These are phyloP conservation scores for Dynastes tityus DNA, from an alignment of 2,888 invertebrate species.

Conservation along the genomic window DNA sequence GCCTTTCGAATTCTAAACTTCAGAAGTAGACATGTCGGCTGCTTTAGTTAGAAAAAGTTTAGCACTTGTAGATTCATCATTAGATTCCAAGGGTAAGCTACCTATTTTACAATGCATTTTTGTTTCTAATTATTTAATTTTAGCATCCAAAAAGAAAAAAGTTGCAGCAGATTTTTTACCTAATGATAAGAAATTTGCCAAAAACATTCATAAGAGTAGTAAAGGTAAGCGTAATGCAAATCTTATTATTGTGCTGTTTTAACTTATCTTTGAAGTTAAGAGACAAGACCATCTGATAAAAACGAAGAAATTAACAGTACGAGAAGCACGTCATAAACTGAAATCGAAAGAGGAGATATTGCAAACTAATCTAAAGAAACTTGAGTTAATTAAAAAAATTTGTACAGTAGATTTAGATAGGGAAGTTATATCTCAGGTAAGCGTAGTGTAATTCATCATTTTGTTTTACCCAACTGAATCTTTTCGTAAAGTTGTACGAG, in stretches of 20 bases:
- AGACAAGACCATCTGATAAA: conserved; percentile 59
- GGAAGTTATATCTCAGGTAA: conserved; percentile 60
- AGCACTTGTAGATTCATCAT: conserved; percentile 63
- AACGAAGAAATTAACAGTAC: conserved; percentile 64
- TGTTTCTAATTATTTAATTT: conserved; percentile 32
- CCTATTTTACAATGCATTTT: background rate
- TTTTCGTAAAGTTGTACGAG: conserved; percentile 72
- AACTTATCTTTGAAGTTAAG: conserved; percentile 14
- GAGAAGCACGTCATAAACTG: conserved; percentile 62
- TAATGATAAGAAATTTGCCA: conserved; percentile 60
- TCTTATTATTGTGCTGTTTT: too few relatives aligned
- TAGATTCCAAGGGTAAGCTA: conserved; percentile 43
- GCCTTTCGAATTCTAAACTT: too few relatives aligned
- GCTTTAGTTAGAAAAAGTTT: conserved; percentile 65
- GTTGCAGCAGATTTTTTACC: conserved; percentile 61
- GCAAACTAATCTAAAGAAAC: conserved; percentile 64
- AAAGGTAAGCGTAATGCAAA: background rate
- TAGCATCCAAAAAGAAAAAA: conserved; percentile 56
- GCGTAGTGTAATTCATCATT: background rate
- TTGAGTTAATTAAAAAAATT: conserved; percentile 63
- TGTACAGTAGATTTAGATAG: conserved; percentile 64
- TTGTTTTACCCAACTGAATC: background rate
- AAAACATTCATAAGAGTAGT: conserved; percentile 58
- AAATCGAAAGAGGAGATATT: conserved; percentile 65
- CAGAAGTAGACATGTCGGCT: conserved; percentile 62